A percentile compares a stretch with the other conserved stretches of the same genome.
phyloP scores from a whole-genome alignment of 2,888 invertebrate species.

The Prenolepis imparis region DNA sequence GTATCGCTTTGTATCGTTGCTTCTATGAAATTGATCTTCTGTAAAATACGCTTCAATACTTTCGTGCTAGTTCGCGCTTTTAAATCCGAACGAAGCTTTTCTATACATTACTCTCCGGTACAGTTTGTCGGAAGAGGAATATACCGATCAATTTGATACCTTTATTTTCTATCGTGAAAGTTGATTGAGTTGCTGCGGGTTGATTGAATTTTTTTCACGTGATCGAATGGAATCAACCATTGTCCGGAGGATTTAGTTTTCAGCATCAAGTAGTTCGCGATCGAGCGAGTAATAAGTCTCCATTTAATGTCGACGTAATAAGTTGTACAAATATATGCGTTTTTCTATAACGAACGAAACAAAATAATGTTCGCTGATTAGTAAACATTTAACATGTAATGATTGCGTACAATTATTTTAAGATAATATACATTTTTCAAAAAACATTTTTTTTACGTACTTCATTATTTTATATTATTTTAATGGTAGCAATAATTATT shows the following conservation, averaged over 20 bases:
- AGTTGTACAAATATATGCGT: neutral
- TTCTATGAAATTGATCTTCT: conserved; percentile 59
- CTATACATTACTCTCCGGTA: conserved; percentile 60
- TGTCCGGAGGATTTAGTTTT: conserved; percentile 59
- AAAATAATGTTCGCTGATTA: neutral
- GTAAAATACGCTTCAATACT: conserved; percentile 66
- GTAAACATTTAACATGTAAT: neutral
- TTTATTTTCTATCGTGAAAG: conserved; percentile 66
- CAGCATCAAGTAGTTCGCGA: conserved; percentile 36
- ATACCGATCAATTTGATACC: conserved; percentile 67
- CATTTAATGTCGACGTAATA: conserved; percentile 10
- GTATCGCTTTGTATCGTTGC: conserved; percentile 30
- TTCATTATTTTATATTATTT: conserved; percentile 2
- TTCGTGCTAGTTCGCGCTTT: conserved; percentile 45
- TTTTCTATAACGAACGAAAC: neutral
- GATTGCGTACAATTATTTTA: neutral
- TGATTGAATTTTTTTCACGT: conserved; percentile 66
- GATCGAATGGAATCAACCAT: conserved; percentile 59
- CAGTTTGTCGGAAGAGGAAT: conserved; percentile 30
- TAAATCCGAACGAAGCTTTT: conserved; percentile 57
- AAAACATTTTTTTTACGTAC: neutral
- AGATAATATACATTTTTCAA: neutral
- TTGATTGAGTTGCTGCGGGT: conserved; percentile 70
- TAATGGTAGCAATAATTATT: conserved; percentile 24
- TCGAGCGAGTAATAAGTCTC: conserved; percentile 10